phyloP scores from a whole-genome alignment of 2,797 vertebrate species.

The Peromyscus nudipes region DNA sequence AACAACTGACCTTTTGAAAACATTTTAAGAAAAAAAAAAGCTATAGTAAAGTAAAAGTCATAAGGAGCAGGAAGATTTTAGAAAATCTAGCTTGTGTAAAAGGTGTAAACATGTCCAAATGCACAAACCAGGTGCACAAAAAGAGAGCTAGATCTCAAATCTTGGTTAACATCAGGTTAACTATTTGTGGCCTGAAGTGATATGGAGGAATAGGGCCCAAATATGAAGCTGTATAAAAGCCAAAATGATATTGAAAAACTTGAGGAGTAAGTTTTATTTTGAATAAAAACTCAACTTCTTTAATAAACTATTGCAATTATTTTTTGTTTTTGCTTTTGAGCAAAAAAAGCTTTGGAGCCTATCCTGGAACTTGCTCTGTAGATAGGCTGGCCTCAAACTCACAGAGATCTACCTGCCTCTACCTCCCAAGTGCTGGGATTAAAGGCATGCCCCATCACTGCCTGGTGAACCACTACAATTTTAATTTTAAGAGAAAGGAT shows the following conservation, averaged over 20 bases:
- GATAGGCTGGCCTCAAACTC: no score
- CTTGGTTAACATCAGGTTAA: conserved; percentile 38
- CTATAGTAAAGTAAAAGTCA: conserved; percentile 7
- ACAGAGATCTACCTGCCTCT: no score
- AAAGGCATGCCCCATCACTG: background rate
- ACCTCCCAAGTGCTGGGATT: no score
- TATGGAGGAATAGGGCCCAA: conserved; percentile 30
- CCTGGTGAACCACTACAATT: background rate
- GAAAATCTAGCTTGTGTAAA: conserved; percentile 32
- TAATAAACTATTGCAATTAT: background rate
- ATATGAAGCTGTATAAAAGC: conserved; percentile 34
- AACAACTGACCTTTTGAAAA: conserved; percentile 44
- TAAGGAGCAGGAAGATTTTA: background rate
- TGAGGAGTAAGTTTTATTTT: conserved; percentile 52
- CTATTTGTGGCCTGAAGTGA: conserved; percentile 18
- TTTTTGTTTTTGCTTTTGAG: background rate
- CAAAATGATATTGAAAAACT: conserved; percentile 36
- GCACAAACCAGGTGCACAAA: conserved; percentile 52
- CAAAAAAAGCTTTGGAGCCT: background rate
- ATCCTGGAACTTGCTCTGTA: no score
- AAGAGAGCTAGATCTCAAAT: conserved; percentile 54
- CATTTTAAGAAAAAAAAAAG: conserved; percentile 44
- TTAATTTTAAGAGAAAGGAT: background rate
- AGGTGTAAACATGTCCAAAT: conserved; percentile 60
- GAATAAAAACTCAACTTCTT: conserved; percentile 39